A percentile compares a stretch with the other conserved stretches of the same genome.
phyloP scores from a whole-genome alignment of 1,140 invertebrate genomes.

The Archegozetes longisetosus region DNA sequence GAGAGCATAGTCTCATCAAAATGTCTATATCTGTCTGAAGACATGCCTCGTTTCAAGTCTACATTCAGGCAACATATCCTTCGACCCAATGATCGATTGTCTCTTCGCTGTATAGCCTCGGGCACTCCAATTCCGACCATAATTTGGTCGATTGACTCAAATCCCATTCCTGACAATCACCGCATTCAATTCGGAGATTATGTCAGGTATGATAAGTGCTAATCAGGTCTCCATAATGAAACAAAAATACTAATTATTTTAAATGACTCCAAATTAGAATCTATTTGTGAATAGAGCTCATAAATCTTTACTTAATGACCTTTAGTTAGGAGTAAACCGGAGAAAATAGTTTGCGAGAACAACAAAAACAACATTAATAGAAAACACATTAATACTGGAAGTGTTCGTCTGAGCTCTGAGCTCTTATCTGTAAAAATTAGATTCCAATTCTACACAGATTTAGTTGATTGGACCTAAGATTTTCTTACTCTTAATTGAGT shows the following conservation, averaged over 20 bases:
- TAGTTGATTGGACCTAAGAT: no score
- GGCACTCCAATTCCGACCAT: slow-evolving; percentile 22
- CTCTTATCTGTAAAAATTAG: no score
- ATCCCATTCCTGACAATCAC: slow-evolving; percentile 17
- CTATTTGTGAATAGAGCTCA: not conserved
- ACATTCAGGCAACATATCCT: slow-evolving; percentile 71
- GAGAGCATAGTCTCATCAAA: no score
- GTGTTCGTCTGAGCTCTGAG: no score
- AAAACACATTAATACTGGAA: no score
- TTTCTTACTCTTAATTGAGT: no score
- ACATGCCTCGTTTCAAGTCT: slow-evolving; percentile 27
- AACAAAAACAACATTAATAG: no score
- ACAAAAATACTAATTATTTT: slow-evolving; percentile 20
- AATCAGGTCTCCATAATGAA: not conserved
- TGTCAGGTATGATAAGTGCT: slow-evolving; percentile 13
- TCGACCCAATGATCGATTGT: slow-evolving; percentile 46
- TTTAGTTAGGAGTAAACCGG: no score
- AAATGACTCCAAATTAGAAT: not conserved
- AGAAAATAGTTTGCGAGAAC: no score
- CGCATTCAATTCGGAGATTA: slow-evolving; percentile 22
- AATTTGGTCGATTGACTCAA: slow-evolving; percentile 21
- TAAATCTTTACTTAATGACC: no score
- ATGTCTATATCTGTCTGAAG: no score
- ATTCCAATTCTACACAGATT: no score
- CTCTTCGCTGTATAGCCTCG: slow-evolving; percentile 20